phyloP scores from a whole-genome alignment of 1,140 invertebrate species.

The Ylistrum balloti region DNA sequence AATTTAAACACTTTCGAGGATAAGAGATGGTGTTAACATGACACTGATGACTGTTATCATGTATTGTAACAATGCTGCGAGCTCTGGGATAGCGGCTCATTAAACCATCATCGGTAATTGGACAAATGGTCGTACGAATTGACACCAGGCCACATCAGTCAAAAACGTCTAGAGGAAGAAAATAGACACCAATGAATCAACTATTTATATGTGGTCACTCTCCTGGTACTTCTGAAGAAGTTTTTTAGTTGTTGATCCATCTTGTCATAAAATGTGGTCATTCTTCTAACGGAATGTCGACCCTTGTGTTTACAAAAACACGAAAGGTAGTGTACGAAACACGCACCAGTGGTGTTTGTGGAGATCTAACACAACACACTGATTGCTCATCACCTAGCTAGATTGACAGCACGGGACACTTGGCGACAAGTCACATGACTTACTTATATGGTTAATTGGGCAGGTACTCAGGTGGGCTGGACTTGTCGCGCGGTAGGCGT shows the following conservation, averaged over 20 bases:
- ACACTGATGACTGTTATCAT: constrained; percentile 25
- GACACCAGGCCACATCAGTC: neutral
- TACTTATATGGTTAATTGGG: constrained; percentile 39
- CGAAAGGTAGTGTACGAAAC: neutral
- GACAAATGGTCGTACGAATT: constrained; percentile 3
- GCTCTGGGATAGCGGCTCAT: constrained; percentile 29
- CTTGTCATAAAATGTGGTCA: constrained; percentile 10
- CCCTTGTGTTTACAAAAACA: constrained; percentile 34
- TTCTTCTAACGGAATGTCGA: constrained; percentile 28
- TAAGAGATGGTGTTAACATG: neutral
- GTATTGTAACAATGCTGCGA: constrained; percentile 20
- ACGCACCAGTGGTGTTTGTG: constrained; percentile 1
- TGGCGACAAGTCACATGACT: constrained; percentile 10
- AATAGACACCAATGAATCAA: neutral
- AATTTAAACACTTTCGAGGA: constrained; percentile 2
- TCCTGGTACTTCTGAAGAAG: neutral
- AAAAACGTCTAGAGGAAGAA: neutral
- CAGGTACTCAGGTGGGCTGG: constrained; percentile 59
- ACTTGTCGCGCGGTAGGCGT: constrained; percentile 52
- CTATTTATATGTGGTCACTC: neutral
- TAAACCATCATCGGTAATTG: neutral
- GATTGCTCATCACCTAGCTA: constrained; percentile 25
- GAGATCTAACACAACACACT: neutral
- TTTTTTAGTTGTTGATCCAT: constrained; percentile 25
- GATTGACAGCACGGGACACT: constrained; percentile 31